Conservation (phyloP, 2,797 vertebrate species). For the Phalloptychus januarius region DNA sequence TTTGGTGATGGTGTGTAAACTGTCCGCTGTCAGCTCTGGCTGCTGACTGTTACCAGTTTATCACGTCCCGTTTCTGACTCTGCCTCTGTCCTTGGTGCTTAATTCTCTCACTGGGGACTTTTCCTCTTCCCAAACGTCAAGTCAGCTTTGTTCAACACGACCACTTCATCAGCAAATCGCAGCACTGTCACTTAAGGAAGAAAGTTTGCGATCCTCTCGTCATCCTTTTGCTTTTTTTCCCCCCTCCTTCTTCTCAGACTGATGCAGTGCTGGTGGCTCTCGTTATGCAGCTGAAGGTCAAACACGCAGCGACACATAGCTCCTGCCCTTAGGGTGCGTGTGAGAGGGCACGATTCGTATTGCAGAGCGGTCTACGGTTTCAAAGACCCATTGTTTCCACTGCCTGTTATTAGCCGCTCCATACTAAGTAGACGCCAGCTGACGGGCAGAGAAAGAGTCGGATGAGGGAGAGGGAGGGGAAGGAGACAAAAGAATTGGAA, state of each 20-base stretch:
- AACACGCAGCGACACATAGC: constrained; percentile 25
- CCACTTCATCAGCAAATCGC: background rate
- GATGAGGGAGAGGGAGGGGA: background rate
- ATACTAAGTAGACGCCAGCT: background rate
- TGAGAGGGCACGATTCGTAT: constrained; percentile 37
- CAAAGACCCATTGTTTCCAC: constrained; percentile 45
- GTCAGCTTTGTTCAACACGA: background rate
- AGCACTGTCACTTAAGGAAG: constrained; percentile 12
- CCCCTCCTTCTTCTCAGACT: constrained; percentile 2
- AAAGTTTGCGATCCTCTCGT: constrained; percentile 14
- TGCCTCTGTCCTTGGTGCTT: constrained; percentile 69
- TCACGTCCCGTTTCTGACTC: constrained; percentile 15
- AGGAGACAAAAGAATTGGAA: constrained; percentile 7
- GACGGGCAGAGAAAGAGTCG: background rate
- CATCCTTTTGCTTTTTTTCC: background rate
- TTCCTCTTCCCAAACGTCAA: constrained; percentile 21
- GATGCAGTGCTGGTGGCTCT: constrained; percentile 32
- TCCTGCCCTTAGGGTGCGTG: constrained; percentile 29
- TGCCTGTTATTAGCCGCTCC: constrained; percentile 20
- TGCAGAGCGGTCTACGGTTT: constrained; percentile 39
- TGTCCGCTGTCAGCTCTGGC: constrained; percentile 10
- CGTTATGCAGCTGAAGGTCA: constrained; percentile 63
- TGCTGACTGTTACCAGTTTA: constrained; percentile 11
- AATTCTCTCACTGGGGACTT: constrained; percentile 22
- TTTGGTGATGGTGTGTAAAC: background rate